These are phyloP conservation scores for Tympanuchus pallidicinctus DNA, from an alignment of 2,113 vertebrate genomes.

Conservation along the genomic window DNA sequence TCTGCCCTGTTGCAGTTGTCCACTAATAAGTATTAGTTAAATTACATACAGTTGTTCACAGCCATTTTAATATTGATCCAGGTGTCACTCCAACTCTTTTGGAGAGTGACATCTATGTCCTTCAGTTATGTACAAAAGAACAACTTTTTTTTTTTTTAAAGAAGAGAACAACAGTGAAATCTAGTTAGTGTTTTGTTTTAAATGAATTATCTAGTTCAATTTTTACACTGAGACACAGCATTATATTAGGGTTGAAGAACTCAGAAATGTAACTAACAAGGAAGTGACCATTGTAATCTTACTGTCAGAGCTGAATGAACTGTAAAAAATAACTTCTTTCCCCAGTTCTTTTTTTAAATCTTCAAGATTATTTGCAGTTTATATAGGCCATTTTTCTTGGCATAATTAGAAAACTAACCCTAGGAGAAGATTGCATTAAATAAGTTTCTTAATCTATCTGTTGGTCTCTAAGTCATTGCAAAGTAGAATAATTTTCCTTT, in stretches of 20 bases:
- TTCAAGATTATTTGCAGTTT: not conserved
- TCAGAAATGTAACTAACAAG: not conserved
- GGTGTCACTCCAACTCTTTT: not conserved
- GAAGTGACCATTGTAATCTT: not conserved
- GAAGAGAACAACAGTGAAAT: not conserved
- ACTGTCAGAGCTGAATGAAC: not conserved
- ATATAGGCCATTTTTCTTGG: not conserved
- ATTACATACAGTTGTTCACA: not conserved
- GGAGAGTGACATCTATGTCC: not conserved
- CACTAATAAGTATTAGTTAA: not conserved
- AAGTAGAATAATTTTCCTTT: not conserved
- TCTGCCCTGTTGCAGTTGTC: not conserved
- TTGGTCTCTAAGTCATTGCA: not conserved
- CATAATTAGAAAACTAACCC: not conserved
- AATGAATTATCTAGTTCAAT: not conserved
- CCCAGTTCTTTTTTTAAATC: not conserved
- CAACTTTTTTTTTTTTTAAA: not conserved
- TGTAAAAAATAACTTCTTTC: not conserved
- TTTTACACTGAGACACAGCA: not conserved
- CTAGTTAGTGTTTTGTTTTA: not conserved
- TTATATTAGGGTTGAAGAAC: not conserved
- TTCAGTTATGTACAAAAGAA: not conserved
- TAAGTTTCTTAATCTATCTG: not conserved
- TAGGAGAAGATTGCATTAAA: not conserved
- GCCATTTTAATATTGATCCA: not conserved